phyloP scores from a whole-genome alignment of 2,797 vertebrate genomes.

The Poeciliopsis presidionis region DNA sequence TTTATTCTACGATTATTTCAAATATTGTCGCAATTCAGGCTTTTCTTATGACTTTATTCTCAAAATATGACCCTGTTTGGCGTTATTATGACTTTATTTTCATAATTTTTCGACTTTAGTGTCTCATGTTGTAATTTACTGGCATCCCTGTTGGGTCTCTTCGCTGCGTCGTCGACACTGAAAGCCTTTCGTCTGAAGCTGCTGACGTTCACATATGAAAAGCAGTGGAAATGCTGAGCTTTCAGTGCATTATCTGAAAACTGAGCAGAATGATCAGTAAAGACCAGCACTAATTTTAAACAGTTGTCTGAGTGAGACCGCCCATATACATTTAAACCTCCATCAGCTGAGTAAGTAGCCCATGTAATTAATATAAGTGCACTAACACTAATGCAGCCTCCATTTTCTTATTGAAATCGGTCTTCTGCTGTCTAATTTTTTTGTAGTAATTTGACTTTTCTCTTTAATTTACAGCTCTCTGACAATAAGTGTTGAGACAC shows the following conservation, averaged over 20 bases:
- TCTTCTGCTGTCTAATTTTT: slow-evolving; percentile 14
- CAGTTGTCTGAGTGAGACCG: not conserved
- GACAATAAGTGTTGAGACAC: slow-evolving; percentile 14
- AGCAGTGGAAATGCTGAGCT: not conserved
- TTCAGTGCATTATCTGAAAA: not conserved
- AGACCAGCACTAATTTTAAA: not conserved
- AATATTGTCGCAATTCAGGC: no score
- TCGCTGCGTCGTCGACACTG: not conserved
- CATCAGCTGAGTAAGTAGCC: slow-evolving; percentile 1
- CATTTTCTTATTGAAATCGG: slow-evolving; percentile 15
- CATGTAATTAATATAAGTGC: not conserved
- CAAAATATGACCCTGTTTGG: no score
- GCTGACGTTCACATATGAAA: not conserved
- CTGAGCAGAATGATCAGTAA: not conserved
- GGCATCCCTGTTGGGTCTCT: not conserved
- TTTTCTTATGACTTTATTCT: no score
- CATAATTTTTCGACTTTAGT: no score
- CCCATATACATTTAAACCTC: not conserved
- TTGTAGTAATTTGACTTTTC: slow-evolving; percentile 20
- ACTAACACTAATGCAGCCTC: not conserved
- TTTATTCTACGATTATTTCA: no score
- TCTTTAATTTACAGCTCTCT: slow-evolving; percentile 28
- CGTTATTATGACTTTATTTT: no score
- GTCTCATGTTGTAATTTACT: not conserved
- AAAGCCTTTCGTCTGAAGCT: not conserved